Conservation (phyloP, 2,888 invertebrate genomes). For the Elmis aenea region DNA sequence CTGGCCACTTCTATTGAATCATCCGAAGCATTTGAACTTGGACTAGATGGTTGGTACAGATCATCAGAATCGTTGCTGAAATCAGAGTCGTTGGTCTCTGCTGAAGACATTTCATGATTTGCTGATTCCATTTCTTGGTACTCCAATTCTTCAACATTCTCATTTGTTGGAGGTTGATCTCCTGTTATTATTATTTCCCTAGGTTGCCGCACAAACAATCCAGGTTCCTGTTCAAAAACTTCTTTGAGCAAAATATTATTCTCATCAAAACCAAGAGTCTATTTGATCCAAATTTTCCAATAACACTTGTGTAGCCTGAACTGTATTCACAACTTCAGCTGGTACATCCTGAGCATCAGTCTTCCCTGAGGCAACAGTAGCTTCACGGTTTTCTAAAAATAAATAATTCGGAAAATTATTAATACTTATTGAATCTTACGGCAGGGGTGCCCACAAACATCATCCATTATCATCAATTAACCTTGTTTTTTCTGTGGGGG, state of each 20-base stretch:
- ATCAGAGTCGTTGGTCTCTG: too few species aligned
- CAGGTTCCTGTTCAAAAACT: too few species aligned
- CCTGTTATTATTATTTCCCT: conserved; percentile 2
- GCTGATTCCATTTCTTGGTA: too few species aligned
- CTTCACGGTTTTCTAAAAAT: conserved; percentile 1
- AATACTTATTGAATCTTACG: too few species aligned
- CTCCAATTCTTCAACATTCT: not conserved
- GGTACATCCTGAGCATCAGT: conserved; percentile 2
- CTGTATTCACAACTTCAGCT: conserved; percentile 1
- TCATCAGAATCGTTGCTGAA: not conserved
- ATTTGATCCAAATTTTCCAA: not conserved
- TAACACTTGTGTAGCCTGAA: conserved; percentile 1
- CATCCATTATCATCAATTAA: too few species aligned
- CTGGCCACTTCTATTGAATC: too few species aligned
- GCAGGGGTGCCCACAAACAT: conserved; percentile 3
- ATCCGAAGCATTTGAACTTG: conserved; percentile 3
- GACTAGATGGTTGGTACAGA: conserved; percentile 1
- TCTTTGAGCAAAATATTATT: not conserved
- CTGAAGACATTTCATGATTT: too few species aligned
- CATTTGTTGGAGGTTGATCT: conserved; percentile 1
- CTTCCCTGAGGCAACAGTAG: not conserved
- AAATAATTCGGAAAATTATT: conserved; percentile 1
- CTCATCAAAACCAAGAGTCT: not conserved
- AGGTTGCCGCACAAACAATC: too few species aligned
- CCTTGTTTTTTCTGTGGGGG: too few species aligned